Evolutionary conservation across 2,888 invertebrate genomes (phyloP).

Genomic region (Melinaea marsaeus): DNA sequence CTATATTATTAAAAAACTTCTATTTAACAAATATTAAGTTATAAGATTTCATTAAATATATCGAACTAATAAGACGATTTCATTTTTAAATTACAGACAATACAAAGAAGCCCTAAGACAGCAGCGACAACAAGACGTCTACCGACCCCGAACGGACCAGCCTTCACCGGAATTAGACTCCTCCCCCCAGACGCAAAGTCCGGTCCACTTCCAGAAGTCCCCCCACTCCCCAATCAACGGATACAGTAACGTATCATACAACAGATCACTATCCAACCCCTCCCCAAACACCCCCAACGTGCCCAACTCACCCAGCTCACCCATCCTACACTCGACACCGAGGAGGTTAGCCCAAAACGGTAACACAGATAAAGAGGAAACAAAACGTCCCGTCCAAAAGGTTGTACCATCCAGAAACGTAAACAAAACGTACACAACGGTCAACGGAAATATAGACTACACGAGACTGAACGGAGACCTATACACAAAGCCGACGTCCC

Average conservation of each 20-base stretch:
- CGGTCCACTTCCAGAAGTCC: constrained; percentile 63
- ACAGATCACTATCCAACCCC: constrained; percentile 55
- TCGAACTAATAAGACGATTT: no score
- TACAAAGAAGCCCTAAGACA: constrained; percentile 93
- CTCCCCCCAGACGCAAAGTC: constrained; percentile 74
- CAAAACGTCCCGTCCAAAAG: constrained; percentile 86
- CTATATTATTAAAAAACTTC: background rate
- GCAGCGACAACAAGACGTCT: constrained; percentile 89
- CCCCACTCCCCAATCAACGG: constrained; percentile 74
- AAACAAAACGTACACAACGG: constrained; percentile 71
- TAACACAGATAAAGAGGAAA: constrained; percentile 67
- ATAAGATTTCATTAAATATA: no score
- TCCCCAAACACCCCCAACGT: constrained; percentile 57
- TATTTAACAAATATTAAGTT: no score
- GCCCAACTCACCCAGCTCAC: constrained; percentile 66
- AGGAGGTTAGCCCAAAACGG: constrained; percentile 65
- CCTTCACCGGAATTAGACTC: constrained; percentile 77
- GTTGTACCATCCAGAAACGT: constrained; percentile 86
- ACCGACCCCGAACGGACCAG: constrained; percentile 81
- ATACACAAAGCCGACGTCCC: constrained; percentile 83
- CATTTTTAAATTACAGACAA: constrained; percentile 78
- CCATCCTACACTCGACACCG: constrained; percentile 70
- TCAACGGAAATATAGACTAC: constrained; percentile 66
- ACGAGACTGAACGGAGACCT: constrained; percentile 60
- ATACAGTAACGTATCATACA: constrained; percentile 77